phyloP scores from a whole-genome alignment of 2,888 invertebrate genomes.

The Meteorus cinctellus region DNA sequence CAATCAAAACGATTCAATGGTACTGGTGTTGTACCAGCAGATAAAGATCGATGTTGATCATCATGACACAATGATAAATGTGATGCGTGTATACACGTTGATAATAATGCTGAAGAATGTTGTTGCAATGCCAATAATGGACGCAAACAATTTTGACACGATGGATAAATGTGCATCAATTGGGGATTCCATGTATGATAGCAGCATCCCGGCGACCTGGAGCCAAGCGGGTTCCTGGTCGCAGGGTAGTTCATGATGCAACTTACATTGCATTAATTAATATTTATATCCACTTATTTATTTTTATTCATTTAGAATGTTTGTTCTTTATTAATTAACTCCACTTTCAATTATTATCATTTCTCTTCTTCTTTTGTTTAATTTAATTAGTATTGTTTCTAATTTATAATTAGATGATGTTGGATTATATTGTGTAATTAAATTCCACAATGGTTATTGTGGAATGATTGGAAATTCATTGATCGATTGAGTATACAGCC shows the following conservation, averaged over 20 bases:
- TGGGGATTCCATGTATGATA: conserved; percentile 69
- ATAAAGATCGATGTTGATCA: conserved; percentile 50
- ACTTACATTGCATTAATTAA: conserved; percentile 68
- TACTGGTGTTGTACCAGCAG: conserved; percentile 53
- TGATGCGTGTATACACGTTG: conserved; percentile 49
- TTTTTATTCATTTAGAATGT: conserved; percentile 15
- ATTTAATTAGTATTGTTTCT: neutral
- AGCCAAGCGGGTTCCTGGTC: conserved; percentile 71
- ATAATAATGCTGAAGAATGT: conserved; percentile 51
- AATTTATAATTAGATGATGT: no score
- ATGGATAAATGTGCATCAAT: conserved; percentile 56
- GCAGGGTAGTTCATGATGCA: conserved; percentile 71
- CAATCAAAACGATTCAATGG: conserved; percentile 55
- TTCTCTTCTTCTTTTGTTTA: neutral
- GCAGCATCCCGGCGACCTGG: conserved; percentile 72
- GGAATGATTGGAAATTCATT: conserved; percentile 14
- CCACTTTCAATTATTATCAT: neutral
- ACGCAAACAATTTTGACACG: conserved; percentile 66
- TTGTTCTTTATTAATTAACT: conserved; percentile 3
- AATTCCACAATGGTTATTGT: neutral
- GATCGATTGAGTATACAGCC: conserved; percentile 12
- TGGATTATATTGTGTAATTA: neutral
- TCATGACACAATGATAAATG: conserved; percentile 44
- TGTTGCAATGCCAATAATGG: conserved; percentile 64
- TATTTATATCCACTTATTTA: conserved; percentile 23